phyloP scores from a whole-genome alignment of 2,113 vertebrate species.

The Ursus arctos region DNA sequence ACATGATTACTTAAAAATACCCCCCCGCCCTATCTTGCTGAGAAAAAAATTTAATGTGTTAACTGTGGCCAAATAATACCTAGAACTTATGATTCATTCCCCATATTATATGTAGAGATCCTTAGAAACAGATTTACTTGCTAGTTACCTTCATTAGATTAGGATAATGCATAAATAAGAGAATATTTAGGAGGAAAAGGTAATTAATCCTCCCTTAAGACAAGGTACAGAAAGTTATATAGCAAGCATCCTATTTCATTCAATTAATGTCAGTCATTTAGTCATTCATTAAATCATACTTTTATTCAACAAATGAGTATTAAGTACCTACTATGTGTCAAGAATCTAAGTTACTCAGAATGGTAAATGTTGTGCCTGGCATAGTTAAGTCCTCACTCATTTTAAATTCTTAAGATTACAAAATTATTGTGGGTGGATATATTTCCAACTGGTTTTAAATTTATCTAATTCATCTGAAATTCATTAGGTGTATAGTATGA shows the following conservation, averaged over 20 bases:
- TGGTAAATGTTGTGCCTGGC: neutral
- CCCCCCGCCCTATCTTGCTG: neutral
- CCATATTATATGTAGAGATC: neutral
- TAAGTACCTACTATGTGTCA: neutral
- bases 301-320: neutral
- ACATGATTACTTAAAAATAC: neutral
- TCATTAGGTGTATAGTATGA: neutral
- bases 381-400: neutral
- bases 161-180: neutral
- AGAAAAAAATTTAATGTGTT: neutral
- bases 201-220: neutral
- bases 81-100: neutral
- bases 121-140: neutral
- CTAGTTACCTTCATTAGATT: neutral
- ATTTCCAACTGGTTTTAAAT: neutral
- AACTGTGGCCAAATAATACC: neutral
- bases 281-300: neutral
- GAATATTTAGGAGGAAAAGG: neutral
- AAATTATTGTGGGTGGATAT: neutral
- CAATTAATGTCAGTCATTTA: neutral
- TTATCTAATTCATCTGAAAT: neutral
- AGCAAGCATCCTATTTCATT: neutral
- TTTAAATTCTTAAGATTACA: neutral
- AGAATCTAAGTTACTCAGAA: neutral
- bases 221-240: neutral